A percentile compares a stretch with the other conserved stretches of the same genome.
Evolutionary conservation across 1,140 invertebrate species (phyloP).

Genomic region (Pogonomyrmex barbatus): DNA sequence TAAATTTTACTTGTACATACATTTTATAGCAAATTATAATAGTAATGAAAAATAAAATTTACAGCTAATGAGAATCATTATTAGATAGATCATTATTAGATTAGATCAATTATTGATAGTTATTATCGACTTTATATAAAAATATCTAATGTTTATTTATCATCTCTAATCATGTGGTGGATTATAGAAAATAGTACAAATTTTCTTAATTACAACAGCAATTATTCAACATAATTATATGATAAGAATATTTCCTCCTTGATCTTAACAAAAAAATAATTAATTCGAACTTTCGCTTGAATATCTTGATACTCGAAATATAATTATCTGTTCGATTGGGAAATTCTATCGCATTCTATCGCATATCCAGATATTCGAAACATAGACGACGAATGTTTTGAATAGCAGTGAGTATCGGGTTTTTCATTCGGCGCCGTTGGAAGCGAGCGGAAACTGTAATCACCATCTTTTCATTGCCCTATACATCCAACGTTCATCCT

Average conservation of each 20-base stretch:
- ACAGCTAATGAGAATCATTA: too few species aligned
- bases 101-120: too few species aligned
- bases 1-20: not conserved
- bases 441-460: constrained; percentile 66
- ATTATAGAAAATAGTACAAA: not conserved
- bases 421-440: constrained; percentile 64
- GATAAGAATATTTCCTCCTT: not conserved
- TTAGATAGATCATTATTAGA: too few species aligned
- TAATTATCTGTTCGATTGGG: not conserved
- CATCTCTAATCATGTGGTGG: not conserved
- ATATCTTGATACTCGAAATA: not conserved
- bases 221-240: not conserved
- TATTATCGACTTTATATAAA: not conserved
- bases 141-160: constrained; percentile 13
- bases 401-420: constrained; percentile 66
- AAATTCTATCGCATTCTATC: not conserved
- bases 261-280: not conserved
- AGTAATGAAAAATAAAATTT: too few species aligned
- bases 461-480: constrained; percentile 67
- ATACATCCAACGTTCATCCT: constrained; percentile 54
- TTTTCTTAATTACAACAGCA: not conserved
- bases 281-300: not conserved
- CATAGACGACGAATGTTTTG: not conserved
- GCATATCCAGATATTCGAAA: not conserved
- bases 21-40: not conserved